A percentile compares a stretch with the other conserved stretches of the same genome.
phyloP scores from a whole-genome alignment of 1,140 invertebrate species.

The Hermetia illucens region DNA sequence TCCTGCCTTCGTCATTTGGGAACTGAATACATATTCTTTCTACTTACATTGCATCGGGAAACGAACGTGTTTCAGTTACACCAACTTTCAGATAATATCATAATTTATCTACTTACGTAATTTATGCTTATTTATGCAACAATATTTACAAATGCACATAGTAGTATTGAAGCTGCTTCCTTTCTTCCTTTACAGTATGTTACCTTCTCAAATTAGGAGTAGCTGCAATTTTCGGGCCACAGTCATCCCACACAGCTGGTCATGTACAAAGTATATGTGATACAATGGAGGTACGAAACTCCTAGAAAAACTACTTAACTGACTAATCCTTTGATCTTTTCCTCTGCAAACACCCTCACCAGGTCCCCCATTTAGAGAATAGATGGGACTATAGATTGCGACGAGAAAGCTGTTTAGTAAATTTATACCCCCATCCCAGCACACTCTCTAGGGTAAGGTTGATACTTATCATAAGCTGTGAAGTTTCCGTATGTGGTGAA shows the following conservation, averaged over 20 bases:
- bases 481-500: not conserved
- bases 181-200: constrained; percentile 56
- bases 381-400: constrained; percentile 81
- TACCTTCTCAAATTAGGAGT: constrained; percentile 72
- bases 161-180: not conserved
- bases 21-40: constrained; percentile 9
- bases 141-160: not conserved
- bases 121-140: not conserved
- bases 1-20: constrained; percentile 9
- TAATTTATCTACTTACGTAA: not conserved
- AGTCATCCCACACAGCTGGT: constrained; percentile 74
- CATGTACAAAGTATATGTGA: constrained; percentile 94
- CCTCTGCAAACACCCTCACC: too few relatives aligned
- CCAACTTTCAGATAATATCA: too few relatives aligned
- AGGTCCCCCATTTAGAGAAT: constrained; percentile 84
- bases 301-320: too few relatives aligned
- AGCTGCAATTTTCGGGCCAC: constrained; percentile 87
- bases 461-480: not conserved
- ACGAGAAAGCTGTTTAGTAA: constrained; percentile 80
- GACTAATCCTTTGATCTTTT: too few relatives aligned
- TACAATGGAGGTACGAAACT: constrained; percentile 58
- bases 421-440: constrained; percentile 84
- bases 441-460: constrained; percentile 66
- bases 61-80: too few relatives aligned
- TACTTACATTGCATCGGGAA: too few relatives aligned